Evolutionary conservation across 2,888 invertebrate genomes (phyloP).

Genomic region (Campoplex capitator): DNA sequence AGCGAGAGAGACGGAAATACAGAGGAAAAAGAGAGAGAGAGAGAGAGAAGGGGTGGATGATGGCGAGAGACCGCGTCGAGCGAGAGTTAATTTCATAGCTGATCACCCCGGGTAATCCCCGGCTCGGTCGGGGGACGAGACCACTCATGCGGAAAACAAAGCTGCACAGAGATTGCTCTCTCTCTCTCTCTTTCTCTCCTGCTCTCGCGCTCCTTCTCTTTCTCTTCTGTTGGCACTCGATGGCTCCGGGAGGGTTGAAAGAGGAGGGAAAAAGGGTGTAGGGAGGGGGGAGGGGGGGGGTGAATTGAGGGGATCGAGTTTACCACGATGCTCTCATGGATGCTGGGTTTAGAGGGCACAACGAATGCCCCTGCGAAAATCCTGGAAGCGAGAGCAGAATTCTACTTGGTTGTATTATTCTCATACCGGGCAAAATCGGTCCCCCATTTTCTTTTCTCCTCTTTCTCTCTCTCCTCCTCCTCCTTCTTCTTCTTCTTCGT

Average conservation of each 20-base stretch:
- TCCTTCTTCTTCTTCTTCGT: constrained; percentile 30
- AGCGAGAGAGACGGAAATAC: constrained; percentile 6
- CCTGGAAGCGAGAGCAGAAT: constrained; percentile 42
- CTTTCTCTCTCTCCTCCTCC: constrained; percentile 9
- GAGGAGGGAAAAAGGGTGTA: constrained; percentile 14
- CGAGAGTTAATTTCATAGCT: constrained; percentile 84
- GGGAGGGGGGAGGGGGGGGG: background rate
- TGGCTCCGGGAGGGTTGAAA: constrained; percentile 32
- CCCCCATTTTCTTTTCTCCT: constrained; percentile 21
- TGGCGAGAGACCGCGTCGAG: constrained; percentile 69
- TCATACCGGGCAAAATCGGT: constrained; percentile 50
- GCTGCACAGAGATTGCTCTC: constrained; percentile 75
- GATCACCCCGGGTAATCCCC: constrained; percentile 84
- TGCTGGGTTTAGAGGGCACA: constrained; percentile 42
- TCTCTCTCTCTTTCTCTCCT: constrained; percentile 28
- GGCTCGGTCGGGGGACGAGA: constrained; percentile 77
- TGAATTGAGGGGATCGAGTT: constrained; percentile 64
- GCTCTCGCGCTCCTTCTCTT: constrained; percentile 23
- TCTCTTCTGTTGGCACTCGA: constrained; percentile 53
- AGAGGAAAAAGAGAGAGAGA: constrained; percentile 37
- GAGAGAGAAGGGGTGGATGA: constrained; percentile 61
- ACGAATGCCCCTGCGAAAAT: constrained; percentile 47
- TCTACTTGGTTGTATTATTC: constrained; percentile 42
- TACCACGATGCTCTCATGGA: constrained; percentile 58
- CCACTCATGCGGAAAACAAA: constrained; percentile 84